Conservation (phyloP, 2,888 invertebrate genomes). For the Boloria selene region DNA sequence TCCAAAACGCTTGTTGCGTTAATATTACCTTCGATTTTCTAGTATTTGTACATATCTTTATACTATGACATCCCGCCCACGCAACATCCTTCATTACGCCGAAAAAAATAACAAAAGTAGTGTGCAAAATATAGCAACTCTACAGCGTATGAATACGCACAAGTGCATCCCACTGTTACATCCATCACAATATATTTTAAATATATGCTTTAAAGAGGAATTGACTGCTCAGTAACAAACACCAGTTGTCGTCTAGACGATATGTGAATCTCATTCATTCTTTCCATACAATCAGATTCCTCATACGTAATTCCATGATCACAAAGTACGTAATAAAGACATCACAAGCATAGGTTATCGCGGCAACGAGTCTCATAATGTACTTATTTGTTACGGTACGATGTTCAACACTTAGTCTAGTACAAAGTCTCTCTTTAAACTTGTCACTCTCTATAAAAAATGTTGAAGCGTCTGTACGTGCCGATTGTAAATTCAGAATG, state of each 20-base stretch:
- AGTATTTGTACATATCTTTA: not conserved
- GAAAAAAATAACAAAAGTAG: not conserved
- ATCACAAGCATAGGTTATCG: constrained; percentile 63
- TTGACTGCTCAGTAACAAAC: constrained; percentile 20
- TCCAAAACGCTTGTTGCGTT: too few relatives aligned
- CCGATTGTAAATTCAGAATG: constrained; percentile 55
- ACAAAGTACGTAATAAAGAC: constrained; percentile 69
- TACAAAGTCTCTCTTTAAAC: constrained; percentile 81
- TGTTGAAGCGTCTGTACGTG: constrained; percentile 53
- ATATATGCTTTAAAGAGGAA: constrained; percentile 23
- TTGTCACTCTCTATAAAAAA: constrained; percentile 78
- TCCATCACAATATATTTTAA: constrained; percentile 18
- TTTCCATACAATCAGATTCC: constrained; percentile 37
- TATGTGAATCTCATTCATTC: constrained; percentile 52
- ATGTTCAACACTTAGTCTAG: constrained; percentile 73
- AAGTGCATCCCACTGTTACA: constrained; percentile 8
- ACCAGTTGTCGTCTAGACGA: constrained; percentile 8
- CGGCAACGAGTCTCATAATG: constrained; percentile 76
- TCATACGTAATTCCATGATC: constrained; percentile 52
- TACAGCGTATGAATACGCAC: constrained; percentile 5
- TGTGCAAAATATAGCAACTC: constrained; percentile 1
- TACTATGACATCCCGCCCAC: not conserved
- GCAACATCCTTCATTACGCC: not conserved
- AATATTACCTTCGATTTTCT: too few relatives aligned
- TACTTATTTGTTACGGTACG: constrained; percentile 61